phyloP scores from a whole-genome alignment of 2,113 vertebrate species.

The Mirounga angustirostris region DNA sequence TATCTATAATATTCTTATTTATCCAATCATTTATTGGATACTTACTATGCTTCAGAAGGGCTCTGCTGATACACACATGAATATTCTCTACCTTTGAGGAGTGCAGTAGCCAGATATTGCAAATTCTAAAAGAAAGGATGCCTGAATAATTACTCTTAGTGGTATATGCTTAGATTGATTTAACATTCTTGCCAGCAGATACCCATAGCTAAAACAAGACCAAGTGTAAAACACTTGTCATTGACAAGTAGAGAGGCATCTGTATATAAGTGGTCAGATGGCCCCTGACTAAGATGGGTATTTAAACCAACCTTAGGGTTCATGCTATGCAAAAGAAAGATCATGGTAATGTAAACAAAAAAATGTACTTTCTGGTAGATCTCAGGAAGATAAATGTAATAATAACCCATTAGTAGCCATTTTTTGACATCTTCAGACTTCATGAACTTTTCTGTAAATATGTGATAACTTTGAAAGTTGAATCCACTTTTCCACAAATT shows the following conservation, averaged over 20 bases:
- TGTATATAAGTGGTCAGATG: not conserved
- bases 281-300: not conserved
- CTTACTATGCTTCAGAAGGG: not conserved
- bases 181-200: not conserved
- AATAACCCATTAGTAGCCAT: not conserved
- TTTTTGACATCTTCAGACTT: not conserved
- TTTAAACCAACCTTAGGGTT: not conserved
- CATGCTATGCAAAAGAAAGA: not conserved
- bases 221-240: not conserved
- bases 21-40: not conserved
- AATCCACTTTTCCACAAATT: not conserved
- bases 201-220: not conserved
- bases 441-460: constrained; percentile 12
- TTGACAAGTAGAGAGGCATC: not conserved
- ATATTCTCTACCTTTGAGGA: not conserved
- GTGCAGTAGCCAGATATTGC: not conserved
- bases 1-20: not conserved
- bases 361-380: not conserved
- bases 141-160: not conserved
- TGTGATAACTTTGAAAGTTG: constrained; percentile 29
- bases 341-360: not conserved
- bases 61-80: not conserved
- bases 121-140: not conserved
- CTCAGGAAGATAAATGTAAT: not conserved
- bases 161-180: not conserved